Evolutionary conservation across 2,888 invertebrate species (phyloP), one percentile per base, ranked within the genome.

Genomic region (Perizoma affinitatum): DNA sequence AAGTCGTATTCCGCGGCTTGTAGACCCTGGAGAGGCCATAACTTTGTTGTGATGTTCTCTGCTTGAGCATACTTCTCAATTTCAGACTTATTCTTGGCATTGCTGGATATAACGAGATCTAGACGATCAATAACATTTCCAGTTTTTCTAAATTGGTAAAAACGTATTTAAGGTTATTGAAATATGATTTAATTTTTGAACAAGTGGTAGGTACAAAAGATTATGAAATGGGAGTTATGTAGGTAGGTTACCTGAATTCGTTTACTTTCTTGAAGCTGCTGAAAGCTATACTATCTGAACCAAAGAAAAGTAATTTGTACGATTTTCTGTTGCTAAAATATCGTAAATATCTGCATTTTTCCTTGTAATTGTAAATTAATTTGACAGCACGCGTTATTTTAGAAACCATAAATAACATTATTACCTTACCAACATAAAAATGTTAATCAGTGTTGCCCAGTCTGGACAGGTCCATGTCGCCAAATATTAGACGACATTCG

Each of bases 271-370:
- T 93, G 51, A 98, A 90, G 80, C 96, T 97, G 65, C 94, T 94
- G 33, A 97, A 77, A 0, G 97, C 96, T 87, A 98, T 98, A 54
- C 93, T 90, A 82, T 98, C 97, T 9, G 96, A 96, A 6, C 98
- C 98, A 83, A 98, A 97, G 86, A 98, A 98, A 48, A 98, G 78
- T 10, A 92, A 78, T 71, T 87, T 90, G 62, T 83, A 86, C 33
- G 79, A 69, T 50, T 77, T 79, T 59, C 62, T 73, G 40, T 60
- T 61, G 52, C 75, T 70, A 63, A 75, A 81, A 67, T 69, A 68
- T 47, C 76, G 75, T 6, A 61, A 49, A 74, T 68, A 69, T 50
- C 57, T 55, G 61, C 63, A 66, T 68, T 79, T 79, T 76, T 76
- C 72, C 62, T 70, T 86, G 9, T 76, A 67, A 76, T 70, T 86